Conservation (phyloP, 1,140 invertebrate species). For the Drosophila ananassae region DNA sequence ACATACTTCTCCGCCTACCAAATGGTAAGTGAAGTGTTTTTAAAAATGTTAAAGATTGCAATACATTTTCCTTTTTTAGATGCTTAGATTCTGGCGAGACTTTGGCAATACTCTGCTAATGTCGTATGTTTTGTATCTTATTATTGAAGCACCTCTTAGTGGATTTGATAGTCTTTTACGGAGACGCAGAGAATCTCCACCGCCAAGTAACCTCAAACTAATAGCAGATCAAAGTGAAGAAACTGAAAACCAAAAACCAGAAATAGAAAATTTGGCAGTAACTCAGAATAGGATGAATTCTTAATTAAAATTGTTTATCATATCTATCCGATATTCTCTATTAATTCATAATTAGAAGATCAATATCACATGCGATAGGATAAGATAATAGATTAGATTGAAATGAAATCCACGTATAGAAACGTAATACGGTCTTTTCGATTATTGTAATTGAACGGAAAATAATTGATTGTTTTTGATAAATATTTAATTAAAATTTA, state of each 20-base stretch:
- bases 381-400: not conserved
- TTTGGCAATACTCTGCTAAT: slow-evolving; percentile 38
- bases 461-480: too few species aligned
- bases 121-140: slow-evolving; percentile 27
- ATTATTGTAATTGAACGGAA: too few species aligned
- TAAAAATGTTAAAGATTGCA: not conserved
- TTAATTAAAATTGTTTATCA: not conserved
- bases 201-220: not conserved
- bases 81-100: slow-evolving; percentile 33
- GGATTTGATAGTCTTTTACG: slow-evolving; percentile 21
- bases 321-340: not conserved
- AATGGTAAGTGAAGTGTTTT: slow-evolving; percentile 17
- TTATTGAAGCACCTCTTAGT: slow-evolving; percentile 40
- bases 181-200: not conserved
- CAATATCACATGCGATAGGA: not conserved
- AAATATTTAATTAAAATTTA: too few species aligned
- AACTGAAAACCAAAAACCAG: not conserved
- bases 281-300: not conserved
- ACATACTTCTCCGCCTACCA: slow-evolving; percentile 52
- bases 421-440: too few species aligned
- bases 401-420: too few species aligned
- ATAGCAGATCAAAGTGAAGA: not conserved
- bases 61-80: slow-evolving; percentile 1
- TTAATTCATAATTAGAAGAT: not conserved
- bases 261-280: not conserved